phyloP scores from a whole-genome alignment of 2,113 vertebrate species.

The Anolis carolinensis region DNA sequence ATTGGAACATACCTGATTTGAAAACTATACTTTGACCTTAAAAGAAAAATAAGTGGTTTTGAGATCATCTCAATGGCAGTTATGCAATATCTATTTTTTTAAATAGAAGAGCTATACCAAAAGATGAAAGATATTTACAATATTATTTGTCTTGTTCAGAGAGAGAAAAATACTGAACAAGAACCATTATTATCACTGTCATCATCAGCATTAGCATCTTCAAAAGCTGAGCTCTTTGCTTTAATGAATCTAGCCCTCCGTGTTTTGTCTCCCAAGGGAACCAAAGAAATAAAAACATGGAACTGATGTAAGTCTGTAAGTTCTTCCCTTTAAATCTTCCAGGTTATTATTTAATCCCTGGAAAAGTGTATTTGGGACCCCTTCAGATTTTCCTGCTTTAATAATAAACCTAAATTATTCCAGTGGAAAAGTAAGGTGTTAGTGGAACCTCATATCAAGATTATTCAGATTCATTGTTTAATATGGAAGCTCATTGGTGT shows the following conservation, averaged over 20 bases:
- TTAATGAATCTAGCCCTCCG: not conserved
- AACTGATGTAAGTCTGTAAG: not conserved
- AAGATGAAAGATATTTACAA: not conserved
- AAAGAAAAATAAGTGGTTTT: no score
- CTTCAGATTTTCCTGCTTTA: not conserved
- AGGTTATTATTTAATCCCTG: not conserved
- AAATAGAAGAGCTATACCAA: no score
- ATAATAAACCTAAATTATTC: constrained; percentile 4
- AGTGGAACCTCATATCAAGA: constrained; percentile 4
- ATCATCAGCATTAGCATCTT: not conserved
- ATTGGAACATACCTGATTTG: no score
- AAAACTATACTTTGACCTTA: no score
- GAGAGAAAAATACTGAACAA: not conserved
- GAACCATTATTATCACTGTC: not conserved
- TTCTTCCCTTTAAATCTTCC: not conserved
- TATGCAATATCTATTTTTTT: no score
- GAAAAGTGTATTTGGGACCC: not conserved
- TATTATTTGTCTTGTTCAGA: not conserved
- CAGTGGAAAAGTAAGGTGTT: constrained; percentile 18
- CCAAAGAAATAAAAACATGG: not conserved
- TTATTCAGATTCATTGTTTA: constrained; percentile 3
- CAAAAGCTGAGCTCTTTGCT: not conserved
- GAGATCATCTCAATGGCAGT: no score
- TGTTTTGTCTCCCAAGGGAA: not conserved
- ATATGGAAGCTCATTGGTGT: not conserved